phyloP scores from a whole-genome alignment of 2,888 invertebrate species.

The Asteroscopus sphinx region DNA sequence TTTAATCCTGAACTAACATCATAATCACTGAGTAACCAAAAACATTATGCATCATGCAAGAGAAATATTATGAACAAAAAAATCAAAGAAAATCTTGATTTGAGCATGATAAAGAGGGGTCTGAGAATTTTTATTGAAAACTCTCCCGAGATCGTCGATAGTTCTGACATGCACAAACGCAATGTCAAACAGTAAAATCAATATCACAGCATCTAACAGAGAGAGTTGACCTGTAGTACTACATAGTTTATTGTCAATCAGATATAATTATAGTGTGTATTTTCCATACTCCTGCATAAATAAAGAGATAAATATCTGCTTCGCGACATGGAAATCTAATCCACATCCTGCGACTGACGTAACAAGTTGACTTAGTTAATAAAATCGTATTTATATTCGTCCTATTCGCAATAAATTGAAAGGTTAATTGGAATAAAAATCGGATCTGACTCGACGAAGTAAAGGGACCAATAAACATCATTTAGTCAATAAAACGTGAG shows the following conservation, averaged over 20 bases:
- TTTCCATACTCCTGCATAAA: conserved; percentile 22
- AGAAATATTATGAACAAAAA: too few species aligned
- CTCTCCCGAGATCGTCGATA: conserved; percentile 7
- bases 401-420: conserved; percentile 15
- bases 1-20: too few species aligned
- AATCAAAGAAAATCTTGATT: too few species aligned
- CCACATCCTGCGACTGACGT: conserved; percentile 26
- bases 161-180: conserved; percentile 20
- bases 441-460: neutral
- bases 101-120: too few species aligned
- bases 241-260: conserved; percentile 40
- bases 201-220: conserved; percentile 22
- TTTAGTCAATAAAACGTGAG: neutral
- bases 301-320: conserved; percentile 31
- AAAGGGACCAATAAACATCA: conserved; percentile 13
- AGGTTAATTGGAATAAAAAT: conserved; percentile 13
- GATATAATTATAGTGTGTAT: conserved; percentile 36
- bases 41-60: too few species aligned
- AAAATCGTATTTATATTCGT: conserved; percentile 35
- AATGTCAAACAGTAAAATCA: conserved; percentile 9
- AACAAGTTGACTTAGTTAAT: conserved; percentile 22
- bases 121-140: too few species aligned
- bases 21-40: too few species aligned
- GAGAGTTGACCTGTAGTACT: conserved; percentile 32
- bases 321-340: conserved; percentile 28